Percentiles rank a stretch among this genome's conserved stretches.
Conservation (phyloP, 1,140 invertebrate species). For the Arctopsyche grandis region DNA sequence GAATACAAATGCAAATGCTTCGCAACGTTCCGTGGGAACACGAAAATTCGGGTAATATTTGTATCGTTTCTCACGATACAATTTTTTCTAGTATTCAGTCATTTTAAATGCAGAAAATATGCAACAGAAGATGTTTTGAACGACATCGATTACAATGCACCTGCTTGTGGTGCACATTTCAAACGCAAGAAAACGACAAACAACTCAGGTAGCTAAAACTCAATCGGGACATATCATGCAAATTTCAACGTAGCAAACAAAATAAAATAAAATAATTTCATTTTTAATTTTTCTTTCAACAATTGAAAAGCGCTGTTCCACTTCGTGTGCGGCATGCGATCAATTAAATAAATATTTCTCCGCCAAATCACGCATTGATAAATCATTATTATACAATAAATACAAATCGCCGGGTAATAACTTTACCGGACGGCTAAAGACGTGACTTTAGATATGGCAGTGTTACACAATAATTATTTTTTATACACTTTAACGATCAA, state of each 20-base stretch:
- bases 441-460: constrained; percentile 16
- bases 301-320: constrained; percentile 9
- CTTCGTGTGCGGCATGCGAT: constrained; percentile 16
- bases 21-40: constrained; percentile 24
- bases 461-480: constrained; percentile 11
- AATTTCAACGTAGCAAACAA: neutral
- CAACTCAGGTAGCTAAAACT: neutral
- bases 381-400: constrained; percentile 15
- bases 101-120: constrained; percentile 27
- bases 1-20: constrained; percentile 21
- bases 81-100: constrained; percentile 6
- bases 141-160: constrained; percentile 5
- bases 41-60: constrained; percentile 10
- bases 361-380: constrained; percentile 18
- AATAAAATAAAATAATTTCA: too few relatives aligned
- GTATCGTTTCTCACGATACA: constrained; percentile 35
- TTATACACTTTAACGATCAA: neutral
- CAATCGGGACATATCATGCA: neutral
- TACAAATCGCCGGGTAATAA: constrained; percentile 9
- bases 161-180: constrained; percentile 23
- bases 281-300: neutral
- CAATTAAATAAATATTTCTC: constrained; percentile 10
- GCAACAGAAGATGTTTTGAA: constrained; percentile 35
- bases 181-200: constrained; percentile 10
- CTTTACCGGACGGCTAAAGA: constrained; percentile 11